Base-by-base conservation (phyloP, 2,113 vertebrate genomes). In the Pelodiscus sinensis region DNA sequence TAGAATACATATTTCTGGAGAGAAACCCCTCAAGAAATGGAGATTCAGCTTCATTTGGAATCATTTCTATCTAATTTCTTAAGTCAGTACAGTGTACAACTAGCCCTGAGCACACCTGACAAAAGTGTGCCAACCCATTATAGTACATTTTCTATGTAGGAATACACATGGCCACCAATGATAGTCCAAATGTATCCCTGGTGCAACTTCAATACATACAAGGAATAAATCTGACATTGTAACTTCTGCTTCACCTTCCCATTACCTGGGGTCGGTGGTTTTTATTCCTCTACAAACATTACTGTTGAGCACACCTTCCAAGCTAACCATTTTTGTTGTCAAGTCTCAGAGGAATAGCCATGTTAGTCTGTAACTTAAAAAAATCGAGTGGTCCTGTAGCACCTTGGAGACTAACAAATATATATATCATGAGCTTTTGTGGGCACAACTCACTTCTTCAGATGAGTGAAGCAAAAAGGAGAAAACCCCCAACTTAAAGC, bases 131-230 rank as follows among this genome's bases (percentile, higher is more conserved):
- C 78, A 22, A 50, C 25, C 38, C n/a, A 73, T 52, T 1, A 9
- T 1, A 1, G 10, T 1, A 44, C 4, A 50, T 84, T 7, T 83
- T 3, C 3, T 50, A 0, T 11, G 2, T 65, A 7, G 58, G 15
- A 90, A 86, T 57, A 8, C 79, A 5, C 78, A 13, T 3, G 2
- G 51, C 1, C 14, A 38, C 55, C 51, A 62, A 6, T 65, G 31
- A 77, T 51, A 29, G 75, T 51, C 9, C 1, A 73, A 77, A 82
- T 86, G 15, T 12, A 86, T 51, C 14, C 3, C 35, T n/a, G 5
- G 55, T 73, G 1, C 79, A 85, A 60, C 50, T 51, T 11, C 18
- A 58, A 24, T 38, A 56, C 22, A 51, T 6, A 79, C 0, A 2
- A 29, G 7, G 27, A 82, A 92, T 68, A 82, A 51, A 7, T 31